Percentiles rank a stretch among this genome's conserved stretches.
Evolutionary conservation across 2,888 invertebrate species (phyloP).

Genomic region (Cactoblastis cactorum): DNA sequence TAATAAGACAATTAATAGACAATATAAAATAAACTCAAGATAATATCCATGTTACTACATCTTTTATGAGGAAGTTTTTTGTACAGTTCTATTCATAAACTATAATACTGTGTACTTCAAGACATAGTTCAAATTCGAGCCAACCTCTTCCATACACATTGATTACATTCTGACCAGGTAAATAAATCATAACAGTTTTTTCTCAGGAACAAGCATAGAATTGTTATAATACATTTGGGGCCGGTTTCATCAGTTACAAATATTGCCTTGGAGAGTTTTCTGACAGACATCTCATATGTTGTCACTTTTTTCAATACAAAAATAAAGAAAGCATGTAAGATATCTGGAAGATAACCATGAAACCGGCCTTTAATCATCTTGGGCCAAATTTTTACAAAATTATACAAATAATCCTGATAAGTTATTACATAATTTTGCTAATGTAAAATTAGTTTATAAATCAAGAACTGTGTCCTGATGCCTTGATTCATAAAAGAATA

Average conservation of each 20-base stretch:
- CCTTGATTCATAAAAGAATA: not conserved
- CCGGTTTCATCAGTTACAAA: too few species aligned
- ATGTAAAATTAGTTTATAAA: not conserved
- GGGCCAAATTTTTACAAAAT: too few species aligned
- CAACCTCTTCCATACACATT: constrained; percentile 18
- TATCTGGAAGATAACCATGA: too few species aligned
- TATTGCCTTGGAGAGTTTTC: too few species aligned
- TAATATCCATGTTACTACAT: not conserved
- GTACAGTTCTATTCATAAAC: constrained; percentile 14
- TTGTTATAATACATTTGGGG: not conserved
- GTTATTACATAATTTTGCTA: not conserved
- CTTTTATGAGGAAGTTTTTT: not conserved
- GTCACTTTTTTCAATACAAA: too few species aligned
- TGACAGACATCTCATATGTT: too few species aligned
- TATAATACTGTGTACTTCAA: constrained; percentile 53
- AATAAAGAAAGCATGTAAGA: too few species aligned
- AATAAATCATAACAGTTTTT: too few species aligned
- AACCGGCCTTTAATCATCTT: too few species aligned
- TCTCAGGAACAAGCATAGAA: too few species aligned
- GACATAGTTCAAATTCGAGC: constrained; percentile 41
- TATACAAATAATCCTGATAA: too few species aligned
- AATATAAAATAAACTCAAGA: not conserved
- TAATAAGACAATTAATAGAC: not conserved
- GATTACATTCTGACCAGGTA: not conserved
- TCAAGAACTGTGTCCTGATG: not conserved